These are phyloP conservation scores for Drosophila sordidula DNA, from an alignment of 2,888 invertebrate species.

Conservation along the genomic window DNA sequence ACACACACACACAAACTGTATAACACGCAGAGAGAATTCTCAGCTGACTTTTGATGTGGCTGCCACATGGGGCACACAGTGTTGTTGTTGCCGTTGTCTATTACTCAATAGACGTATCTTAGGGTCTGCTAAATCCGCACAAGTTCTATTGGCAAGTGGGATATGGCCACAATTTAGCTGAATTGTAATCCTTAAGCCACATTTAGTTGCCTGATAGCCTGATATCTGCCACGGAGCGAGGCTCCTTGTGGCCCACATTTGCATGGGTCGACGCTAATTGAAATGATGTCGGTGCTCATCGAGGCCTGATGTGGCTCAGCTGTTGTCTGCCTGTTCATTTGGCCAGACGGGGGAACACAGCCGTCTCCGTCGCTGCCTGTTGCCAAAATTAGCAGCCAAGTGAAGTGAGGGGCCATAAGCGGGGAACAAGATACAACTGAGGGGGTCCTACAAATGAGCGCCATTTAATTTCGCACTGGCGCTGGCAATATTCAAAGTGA, in stretches of 20 bases:
- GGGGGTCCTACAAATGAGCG: slow-evolving; percentile 44
- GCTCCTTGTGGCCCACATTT: slow-evolving; percentile 44
- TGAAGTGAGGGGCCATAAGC: slow-evolving; percentile 36
- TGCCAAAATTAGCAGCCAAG: slow-evolving; percentile 36
- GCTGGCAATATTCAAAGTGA: slow-evolving; percentile 52
- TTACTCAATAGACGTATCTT: slow-evolving; percentile 53
- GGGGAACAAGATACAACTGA: slow-evolving; percentile 16
- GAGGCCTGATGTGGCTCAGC: slow-evolving; percentile 12
- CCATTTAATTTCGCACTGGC: slow-evolving; percentile 50
- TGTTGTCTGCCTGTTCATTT: slow-evolving; percentile 22
- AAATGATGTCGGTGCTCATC: slow-evolving; percentile 52
- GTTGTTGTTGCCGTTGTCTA: slow-evolving; percentile 19
- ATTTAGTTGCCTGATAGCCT: slow-evolving; percentile 26
- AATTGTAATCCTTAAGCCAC: slow-evolving; percentile 40
- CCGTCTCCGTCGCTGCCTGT: slow-evolving; percentile 24
- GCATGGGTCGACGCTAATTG: slow-evolving; percentile 63
- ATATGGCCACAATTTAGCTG: slow-evolving; percentile 28
- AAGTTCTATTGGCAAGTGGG: slow-evolving; percentile 32
- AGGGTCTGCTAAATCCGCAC: slow-evolving; percentile 65
- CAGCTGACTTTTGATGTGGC: slow-evolving; percentile 23
- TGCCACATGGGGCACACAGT: slow-evolving; percentile 1
- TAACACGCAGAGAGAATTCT: slow-evolving; percentile 41
- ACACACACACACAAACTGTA: slow-evolving; percentile 9
- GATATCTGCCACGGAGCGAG: neutral
- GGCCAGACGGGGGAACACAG: slow-evolving; percentile 14